Evolutionary conservation across 1,140 invertebrate genomes (phyloP).

Genomic region (Lordiphosa clarofinis): DNA sequence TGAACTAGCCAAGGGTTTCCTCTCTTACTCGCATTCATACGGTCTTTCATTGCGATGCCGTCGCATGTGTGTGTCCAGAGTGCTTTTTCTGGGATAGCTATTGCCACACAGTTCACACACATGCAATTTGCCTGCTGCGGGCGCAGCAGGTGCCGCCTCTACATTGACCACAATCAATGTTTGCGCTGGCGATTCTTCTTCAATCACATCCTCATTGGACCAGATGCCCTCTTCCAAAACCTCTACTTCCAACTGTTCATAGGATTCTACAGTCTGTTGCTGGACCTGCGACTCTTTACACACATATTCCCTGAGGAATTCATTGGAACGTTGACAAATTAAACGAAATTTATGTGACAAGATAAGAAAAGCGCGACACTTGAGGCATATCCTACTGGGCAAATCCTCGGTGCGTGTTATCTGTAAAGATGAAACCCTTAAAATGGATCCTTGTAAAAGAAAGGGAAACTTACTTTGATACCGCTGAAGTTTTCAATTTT

Average conservation of each 20-base stretch:
- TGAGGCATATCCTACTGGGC: conserved; percentile 55
- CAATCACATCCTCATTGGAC: conserved; percentile 35
- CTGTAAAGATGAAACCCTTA: conserved; percentile 15
- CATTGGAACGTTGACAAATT: conserved; percentile 67
- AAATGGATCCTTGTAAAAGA: too few relatives aligned
- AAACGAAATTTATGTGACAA: conserved; percentile 64
- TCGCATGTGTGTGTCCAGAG: conserved; percentile 70
- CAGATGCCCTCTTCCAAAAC: conserved; percentile 45
- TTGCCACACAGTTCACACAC: conserved; percentile 74
- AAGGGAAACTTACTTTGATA: conserved; percentile 33
- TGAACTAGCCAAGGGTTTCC: too few relatives aligned
- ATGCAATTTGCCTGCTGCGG: conserved; percentile 33
- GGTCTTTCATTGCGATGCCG: conserved; percentile 70
- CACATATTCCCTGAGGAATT: conserved; percentile 60
- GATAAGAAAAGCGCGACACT: conserved; percentile 59
- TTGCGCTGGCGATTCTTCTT: conserved; percentile 7
- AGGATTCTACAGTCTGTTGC: conserved; percentile 11
- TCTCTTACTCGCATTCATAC: conserved; percentile 72
- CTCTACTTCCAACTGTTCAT: conserved; percentile 45
- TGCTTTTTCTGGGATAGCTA: conserved; percentile 64
- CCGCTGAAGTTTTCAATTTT: conserved; percentile 71
- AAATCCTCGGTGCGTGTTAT: conserved; percentile 43
- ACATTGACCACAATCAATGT: conserved; percentile 9
- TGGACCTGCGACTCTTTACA: conserved; percentile 16
- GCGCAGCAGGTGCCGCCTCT: neutral